Base-by-base conservation (phyloP, 2,888 invertebrate species). In the Lithophane ornitopus region DNA sequence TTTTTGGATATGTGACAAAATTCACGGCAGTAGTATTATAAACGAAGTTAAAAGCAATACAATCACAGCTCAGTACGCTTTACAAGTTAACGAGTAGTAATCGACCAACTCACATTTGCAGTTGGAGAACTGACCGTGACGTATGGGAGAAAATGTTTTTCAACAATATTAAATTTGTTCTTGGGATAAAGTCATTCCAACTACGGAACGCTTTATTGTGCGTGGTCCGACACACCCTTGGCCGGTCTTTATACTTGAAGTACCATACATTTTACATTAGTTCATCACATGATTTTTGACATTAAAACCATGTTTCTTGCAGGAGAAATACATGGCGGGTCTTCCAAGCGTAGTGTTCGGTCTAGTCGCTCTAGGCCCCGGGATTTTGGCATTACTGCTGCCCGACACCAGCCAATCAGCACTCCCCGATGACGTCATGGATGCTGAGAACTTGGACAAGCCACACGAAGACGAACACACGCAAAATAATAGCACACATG, bases 281-380 rank as follows among this genome's bases (percentile, higher is more conserved):
- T 52, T 52, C n/a, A 52, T 52, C 9, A 3, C 11, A 54, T 54
- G n/a, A n/a, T 11, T n/a, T n/a, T n/a, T 54, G 54, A 4, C n/a
- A 34, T 11, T 54, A 16, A 34, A 39, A 39, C 39, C n/a, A 67
- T n/a, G 19, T 34, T 67, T 56, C 28, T 89, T 89, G 0, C 90
- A 96, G 96, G 93, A 92, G 39, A 85, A 92, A 67, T 94, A 93
- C 84, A 94, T 95, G 94, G 59, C 90, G 0, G 94, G 95, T 7
- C 90, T 96, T 16, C 94, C 96, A 0, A 95, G 94, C 84, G 86
- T 96, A 28, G 90, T 94, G 28, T 95, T 96, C 71, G 95, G 95
- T 0, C 58, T 93, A 7, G 94, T 91, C 16, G 94, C 96, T 3
- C 87, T 96, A 3, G 93, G 93, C 0, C 94, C 96, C 0, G 96